Conservation (phyloP, 2,797 vertebrate genomes). For the Psittacula echo region DNA sequence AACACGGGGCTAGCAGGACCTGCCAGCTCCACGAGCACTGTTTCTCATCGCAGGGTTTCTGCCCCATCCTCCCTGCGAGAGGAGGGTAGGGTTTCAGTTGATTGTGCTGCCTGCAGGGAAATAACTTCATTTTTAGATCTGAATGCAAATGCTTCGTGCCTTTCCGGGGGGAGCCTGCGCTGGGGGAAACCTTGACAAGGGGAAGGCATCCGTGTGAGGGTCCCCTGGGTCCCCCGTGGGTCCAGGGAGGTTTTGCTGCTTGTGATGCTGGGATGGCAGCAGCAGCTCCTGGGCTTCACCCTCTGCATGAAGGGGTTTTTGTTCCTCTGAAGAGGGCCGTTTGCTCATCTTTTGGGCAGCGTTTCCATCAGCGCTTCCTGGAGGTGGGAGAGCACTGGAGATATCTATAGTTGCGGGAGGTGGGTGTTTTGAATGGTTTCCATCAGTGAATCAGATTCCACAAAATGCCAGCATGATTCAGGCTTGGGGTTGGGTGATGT, state of each 20-base stretch:
- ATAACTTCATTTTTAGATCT: constrained; percentile 35
- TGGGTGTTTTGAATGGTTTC: constrained; percentile 59
- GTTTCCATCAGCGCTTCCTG: constrained; percentile 48
- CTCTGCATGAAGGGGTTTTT: not conserved
- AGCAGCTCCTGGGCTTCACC: not conserved
- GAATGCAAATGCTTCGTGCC: not conserved
- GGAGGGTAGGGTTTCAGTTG: not conserved
- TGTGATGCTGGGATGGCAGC: rapidly evolving
- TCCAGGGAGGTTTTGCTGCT: not conserved
- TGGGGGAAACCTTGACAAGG: not conserved
- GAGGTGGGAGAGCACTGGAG: constrained; percentile 46
- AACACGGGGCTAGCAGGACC: not conserved
- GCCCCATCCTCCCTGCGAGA: not conserved
- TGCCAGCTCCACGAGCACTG: not conserved
- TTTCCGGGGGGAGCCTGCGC: not conserved
- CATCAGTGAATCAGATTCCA: constrained; percentile 57
- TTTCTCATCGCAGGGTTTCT: not conserved
- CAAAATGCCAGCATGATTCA: not conserved
- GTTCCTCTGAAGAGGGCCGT: not conserved
- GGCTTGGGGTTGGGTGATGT: not conserved
- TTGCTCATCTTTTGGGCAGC: constrained; percentile 52
- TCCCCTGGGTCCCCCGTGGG: rapidly evolving
- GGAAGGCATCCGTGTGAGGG: not conserved
- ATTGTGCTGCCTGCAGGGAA: constrained; percentile 43
- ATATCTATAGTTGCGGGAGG: constrained; percentile 19